Evolutionary conservation across 2,113 vertebrate species (phyloP).

Genomic region (Chelonoidis abingdonii): DNA sequence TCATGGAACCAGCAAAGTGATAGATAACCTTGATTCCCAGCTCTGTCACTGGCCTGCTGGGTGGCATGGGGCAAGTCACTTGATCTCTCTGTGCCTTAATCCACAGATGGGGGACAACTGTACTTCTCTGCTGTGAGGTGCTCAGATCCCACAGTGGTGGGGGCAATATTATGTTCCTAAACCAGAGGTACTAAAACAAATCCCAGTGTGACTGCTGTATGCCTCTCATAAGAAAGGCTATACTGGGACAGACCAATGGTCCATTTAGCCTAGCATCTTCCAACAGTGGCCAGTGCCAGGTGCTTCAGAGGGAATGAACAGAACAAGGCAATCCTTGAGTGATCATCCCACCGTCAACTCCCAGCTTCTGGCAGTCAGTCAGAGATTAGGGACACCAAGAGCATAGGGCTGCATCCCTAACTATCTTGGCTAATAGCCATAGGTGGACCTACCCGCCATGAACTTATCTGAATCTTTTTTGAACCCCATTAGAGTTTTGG

Average conservation of each 20-base stretch:
- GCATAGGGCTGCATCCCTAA: background rate
- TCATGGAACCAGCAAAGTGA: too few relatives aligned
- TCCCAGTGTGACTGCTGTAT: background rate
- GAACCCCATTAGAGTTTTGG: background rate
- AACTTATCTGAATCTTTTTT: background rate
- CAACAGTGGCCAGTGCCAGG: background rate
- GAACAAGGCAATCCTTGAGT: background rate
- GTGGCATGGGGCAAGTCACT: background rate
- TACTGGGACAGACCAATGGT: background rate
- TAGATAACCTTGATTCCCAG: background rate
- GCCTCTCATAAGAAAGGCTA: background rate
- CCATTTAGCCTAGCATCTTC: background rate
- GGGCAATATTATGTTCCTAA: background rate
- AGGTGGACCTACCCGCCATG: too few relatives aligned
- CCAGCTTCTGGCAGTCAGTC: background rate
- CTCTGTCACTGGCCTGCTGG: background rate
- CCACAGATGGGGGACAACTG: background rate
- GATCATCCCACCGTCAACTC: background rate
- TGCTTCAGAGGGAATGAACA: background rate
- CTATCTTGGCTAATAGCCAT: too few relatives aligned
- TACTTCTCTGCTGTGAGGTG: background rate
- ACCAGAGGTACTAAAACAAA: background rate
- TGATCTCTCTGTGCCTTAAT: background rate
- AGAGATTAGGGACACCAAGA: background rate
- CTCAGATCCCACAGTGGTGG: background rate